Conservation (phyloP, 2,113 vertebrate genomes). For the Brienomyrus longianalis region DNA sequence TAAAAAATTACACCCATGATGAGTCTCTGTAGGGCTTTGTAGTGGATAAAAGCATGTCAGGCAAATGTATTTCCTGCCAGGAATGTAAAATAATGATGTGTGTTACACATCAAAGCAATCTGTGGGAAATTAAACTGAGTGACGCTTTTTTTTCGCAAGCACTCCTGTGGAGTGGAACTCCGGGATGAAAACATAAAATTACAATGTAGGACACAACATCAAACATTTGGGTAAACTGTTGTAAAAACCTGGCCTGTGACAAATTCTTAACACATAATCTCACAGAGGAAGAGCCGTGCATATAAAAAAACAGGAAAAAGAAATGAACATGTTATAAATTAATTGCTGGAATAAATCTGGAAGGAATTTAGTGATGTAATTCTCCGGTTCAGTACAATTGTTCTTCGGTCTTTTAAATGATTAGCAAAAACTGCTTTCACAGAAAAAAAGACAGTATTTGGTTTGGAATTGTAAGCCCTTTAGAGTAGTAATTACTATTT, state of each 20-base stretch:
- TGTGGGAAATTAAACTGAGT: constrained; percentile 41
- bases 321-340: not conserved
- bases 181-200: constrained; percentile 41
- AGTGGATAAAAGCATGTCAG: not conserved
- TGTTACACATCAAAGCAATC: constrained; percentile 48
- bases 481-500: not conserved
- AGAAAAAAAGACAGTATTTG: not conserved
- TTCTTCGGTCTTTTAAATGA: not conserved
- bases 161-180: constrained; percentile 44
- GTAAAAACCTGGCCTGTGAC: constrained; percentile 36
- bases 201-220: constrained; percentile 31
- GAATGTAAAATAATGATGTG: constrained; percentile 37
- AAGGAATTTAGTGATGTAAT: constrained; percentile 1
- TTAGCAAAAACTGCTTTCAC: not conserved
- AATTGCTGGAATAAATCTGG: not conserved
- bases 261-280: constrained; percentile 8
- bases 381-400: not conserved
- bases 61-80: constrained; percentile 14
- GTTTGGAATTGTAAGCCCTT: not conserved
- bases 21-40: not conserved
- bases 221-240: constrained; percentile 40
- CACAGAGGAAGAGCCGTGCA: constrained; percentile 22
- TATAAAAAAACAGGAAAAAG: not conserved
- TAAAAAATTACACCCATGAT: not conserved
- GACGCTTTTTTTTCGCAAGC: constrained; percentile 22